Evolutionary conservation across 1,140 invertebrate species (phyloP).

Genomic region (Ceratosolen solmsi): DNA sequence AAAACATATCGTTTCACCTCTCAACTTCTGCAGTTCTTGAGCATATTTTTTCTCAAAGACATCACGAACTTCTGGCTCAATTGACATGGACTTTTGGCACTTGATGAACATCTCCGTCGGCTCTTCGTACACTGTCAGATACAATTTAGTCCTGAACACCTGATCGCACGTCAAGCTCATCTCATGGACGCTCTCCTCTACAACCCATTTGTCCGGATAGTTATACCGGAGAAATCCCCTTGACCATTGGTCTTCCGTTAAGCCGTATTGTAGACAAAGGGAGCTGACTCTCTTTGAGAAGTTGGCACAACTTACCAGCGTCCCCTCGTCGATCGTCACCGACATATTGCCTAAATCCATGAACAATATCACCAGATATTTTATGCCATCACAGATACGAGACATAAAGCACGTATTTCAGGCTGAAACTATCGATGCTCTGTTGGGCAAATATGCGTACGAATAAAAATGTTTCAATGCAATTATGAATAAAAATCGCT

Average conservation of each 20-base stretch:
- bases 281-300: neutral
- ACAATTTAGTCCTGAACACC: neutral
- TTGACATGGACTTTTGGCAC: neutral
- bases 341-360: neutral
- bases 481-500: no score
- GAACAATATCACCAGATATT: neutral
- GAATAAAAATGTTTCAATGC: no score
- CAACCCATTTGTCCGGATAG: conserved; percentile 5
- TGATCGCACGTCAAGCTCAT: conserved; percentile 6
- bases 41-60: conserved; percentile 26
- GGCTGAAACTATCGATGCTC: no score
- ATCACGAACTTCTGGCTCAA: neutral
- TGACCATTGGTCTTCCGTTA: conserved; percentile 9
- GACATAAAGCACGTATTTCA: no score
- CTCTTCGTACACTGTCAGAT: neutral
- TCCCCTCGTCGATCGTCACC: neutral
- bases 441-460: no score
- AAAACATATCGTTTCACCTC: no score
- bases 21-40: neutral
- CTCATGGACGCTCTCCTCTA: neutral
- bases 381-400: no score
- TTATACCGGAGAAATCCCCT: conserved; percentile 14
- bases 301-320: conserved; percentile 4
- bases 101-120: neutral
- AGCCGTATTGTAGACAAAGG: neutral